phyloP scores from a whole-genome alignment of 2,888 invertebrate species.

The Scaptomyza reducta region DNA sequence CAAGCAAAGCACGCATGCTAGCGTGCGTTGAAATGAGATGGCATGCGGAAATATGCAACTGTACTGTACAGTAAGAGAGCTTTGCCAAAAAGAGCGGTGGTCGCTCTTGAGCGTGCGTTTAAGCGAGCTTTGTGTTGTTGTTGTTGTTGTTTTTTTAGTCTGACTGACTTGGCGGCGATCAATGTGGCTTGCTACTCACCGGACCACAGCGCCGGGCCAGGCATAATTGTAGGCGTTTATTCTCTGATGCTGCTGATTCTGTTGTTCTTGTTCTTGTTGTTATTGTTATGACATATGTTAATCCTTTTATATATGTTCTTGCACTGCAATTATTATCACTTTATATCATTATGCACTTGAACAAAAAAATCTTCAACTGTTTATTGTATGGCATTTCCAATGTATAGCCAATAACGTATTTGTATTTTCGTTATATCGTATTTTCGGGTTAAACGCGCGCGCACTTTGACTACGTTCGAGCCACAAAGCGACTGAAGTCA shows the following conservation, averaged over 20 bases:
- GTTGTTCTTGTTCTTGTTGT: constrained; percentile 2
- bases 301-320: constrained; percentile 31
- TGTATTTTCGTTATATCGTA: neutral
- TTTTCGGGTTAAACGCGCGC: constrained; percentile 46
- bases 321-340: constrained; percentile 25
- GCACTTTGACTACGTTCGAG: constrained; percentile 52
- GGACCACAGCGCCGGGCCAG: constrained; percentile 84
- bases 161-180: constrained; percentile 18
- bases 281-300: constrained; percentile 5
- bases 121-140: constrained; percentile 21
- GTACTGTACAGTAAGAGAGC: constrained; percentile 16
- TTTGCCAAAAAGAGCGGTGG: constrained; percentile 17
- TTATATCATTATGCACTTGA: constrained; percentile 27
- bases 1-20: constrained; percentile 27
- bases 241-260: constrained; percentile 43
- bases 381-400: neutral
- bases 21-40: constrained; percentile 33
- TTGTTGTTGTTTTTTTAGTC: constrained; percentile 10
- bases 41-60: constrained; percentile 69
- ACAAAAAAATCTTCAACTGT: constrained; percentile 35
- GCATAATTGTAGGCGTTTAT: constrained; percentile 82
- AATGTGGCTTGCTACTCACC: constrained; percentile 77
- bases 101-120: constrained; percentile 25
- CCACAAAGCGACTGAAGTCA: constrained; percentile 65
- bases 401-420: neutral